Evolutionary conservation across 2,113 vertebrate genomes (phyloP).

Genomic region (Sciurus niger): DNA sequence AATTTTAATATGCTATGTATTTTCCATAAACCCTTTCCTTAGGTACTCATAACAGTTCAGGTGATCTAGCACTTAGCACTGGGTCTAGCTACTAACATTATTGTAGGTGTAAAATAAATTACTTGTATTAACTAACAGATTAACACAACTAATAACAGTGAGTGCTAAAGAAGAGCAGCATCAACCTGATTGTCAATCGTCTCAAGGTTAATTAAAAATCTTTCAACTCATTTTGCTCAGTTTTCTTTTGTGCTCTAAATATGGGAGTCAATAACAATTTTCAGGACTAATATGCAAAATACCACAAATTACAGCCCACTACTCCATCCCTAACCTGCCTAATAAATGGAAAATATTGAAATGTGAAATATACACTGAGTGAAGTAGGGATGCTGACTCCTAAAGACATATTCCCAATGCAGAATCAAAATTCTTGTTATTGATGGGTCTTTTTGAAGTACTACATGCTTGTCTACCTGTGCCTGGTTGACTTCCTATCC

Average conservation of each 20-base stretch:
- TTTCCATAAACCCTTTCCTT: neutral
- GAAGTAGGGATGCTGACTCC: neutral
- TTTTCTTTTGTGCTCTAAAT: conserved; percentile 37
- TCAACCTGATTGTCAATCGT: neutral
- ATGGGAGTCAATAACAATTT: conserved; percentile 4
- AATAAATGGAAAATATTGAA: neutral
- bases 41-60: neutral
- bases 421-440: conserved; percentile 9
- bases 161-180: conserved; percentile 9
- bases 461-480: neutral
- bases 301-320: neutral
- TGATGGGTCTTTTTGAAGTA: neutral
- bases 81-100: neutral
- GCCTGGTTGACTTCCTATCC: neutral
- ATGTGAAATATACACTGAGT: neutral
- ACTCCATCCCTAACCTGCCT: neutral
- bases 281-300: neutral
- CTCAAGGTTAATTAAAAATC: conserved; percentile 64
- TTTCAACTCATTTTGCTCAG: conserved; percentile 29
- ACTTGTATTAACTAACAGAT: conserved; percentile 21
- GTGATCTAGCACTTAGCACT: neutral
- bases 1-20: neutral
- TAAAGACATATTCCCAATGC: neutral
- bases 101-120: neutral
- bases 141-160: conserved; percentile 32